Evolutionary conservation across 2,888 invertebrate species (phyloP).

Genomic region (Cylindroiulus punctatus): DNA sequence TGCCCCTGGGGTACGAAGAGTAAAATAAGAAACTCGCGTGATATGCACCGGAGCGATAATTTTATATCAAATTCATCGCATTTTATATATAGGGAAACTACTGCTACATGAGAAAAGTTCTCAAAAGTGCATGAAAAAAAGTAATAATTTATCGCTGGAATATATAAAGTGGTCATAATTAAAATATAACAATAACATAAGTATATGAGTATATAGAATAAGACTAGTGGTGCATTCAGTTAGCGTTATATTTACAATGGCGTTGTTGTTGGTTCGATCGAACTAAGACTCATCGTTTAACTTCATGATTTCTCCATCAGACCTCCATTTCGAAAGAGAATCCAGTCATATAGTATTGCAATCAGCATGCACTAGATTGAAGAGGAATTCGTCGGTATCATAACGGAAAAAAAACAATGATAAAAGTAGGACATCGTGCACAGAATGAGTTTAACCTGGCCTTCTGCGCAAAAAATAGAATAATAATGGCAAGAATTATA

Average conservation of each 20-base stretch:
- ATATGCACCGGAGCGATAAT: slow-evolving; percentile 43
- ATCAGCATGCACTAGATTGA: slow-evolving; percentile 3
- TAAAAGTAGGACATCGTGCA: slow-evolving; percentile 21
- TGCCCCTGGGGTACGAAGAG: slow-evolving; percentile 1
- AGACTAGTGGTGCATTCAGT: slow-evolving; percentile 45
- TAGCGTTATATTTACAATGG: slow-evolving; percentile 43
- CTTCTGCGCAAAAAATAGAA: not conserved
- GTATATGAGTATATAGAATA: slow-evolving; percentile 47
- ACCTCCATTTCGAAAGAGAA: slow-evolving; percentile 43
- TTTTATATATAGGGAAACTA: slow-evolving; percentile 45
- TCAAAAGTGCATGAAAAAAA: slow-evolving; percentile 47
- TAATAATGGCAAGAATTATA: slow-evolving; percentile 43
- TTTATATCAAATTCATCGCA: slow-evolving; percentile 47
- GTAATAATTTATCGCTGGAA: slow-evolving; percentile 41
- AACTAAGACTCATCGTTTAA: slow-evolving; percentile 43
- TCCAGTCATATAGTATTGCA: slow-evolving; percentile 18
- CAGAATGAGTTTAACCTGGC: not conserved
- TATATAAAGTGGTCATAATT: slow-evolving; percentile 47
- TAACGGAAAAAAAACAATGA: not conserved
- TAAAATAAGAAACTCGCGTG: slow-evolving; percentile 12
- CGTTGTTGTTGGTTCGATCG: slow-evolving; percentile 26
- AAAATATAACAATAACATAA: slow-evolving; percentile 45
- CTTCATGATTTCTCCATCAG: slow-evolving; percentile 34
- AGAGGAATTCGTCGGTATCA: not conserved
- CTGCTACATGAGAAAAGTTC: slow-evolving; percentile 41